Evolutionary conservation across 1,140 invertebrate genomes (phyloP), one percentile per base, ranked within the genome.

Genomic region (Hypothenemus hampei): DNA sequence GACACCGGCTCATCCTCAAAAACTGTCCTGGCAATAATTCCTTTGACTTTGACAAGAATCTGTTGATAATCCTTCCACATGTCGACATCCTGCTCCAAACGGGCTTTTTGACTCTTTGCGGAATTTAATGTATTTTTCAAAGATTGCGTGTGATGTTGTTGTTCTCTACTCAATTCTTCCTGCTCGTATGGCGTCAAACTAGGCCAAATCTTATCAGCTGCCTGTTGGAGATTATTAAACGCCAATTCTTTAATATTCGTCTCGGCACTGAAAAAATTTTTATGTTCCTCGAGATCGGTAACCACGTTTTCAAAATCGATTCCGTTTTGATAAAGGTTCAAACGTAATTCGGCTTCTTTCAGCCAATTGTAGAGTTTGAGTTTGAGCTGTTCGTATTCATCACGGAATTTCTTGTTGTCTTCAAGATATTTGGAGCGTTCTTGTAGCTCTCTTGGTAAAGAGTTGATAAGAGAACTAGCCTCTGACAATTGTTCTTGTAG

Each of bases 261-360:
- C 66, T 91, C 87, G 33, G 82, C 85, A 59, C 83, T 85, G 64
- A 92, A 91, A 76, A 88, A 92, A 19, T 82, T 81, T 72, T 90
- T 89, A 65, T 93, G 89, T 61, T 94, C 87, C 67, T 91, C 85
- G 8, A 96, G 73, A 65, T 93, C 88, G 6, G 80, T 76, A 18
- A 85, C 74, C 4, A 93, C 83, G 60, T 88, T 91, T 61, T 90
- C 86, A 69, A 91, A 93, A 68, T 96, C 89, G 18, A 91, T 83
- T 29, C 90, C 91, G 58, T 87, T 83, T 64, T 89, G 87, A 52
- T 85, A 81, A 59, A 83, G 83, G 57, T 86, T 79, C 5, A 96
- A 67, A 18, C 86, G 77, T 41, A 85, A 80, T 57, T 87, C 84
- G 3, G 91, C 91, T 63, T 92, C 88, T 56, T 84, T 81, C 0